Evolutionary conservation across 2,888 invertebrate genomes (phyloP), one percentile per base, ranked within the genome.

Genomic region (Melipona beecheii): DNA sequence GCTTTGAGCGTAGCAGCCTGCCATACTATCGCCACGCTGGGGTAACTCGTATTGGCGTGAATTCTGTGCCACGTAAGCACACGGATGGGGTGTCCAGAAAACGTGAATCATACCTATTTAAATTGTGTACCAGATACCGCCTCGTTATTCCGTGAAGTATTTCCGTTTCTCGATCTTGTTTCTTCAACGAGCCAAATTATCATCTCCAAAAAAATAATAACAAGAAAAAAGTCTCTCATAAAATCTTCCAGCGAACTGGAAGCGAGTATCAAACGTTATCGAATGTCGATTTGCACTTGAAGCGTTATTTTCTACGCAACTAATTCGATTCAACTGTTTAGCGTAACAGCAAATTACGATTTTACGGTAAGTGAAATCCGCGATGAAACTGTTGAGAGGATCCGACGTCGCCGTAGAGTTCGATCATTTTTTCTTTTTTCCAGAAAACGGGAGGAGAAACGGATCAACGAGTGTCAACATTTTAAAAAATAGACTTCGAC

Each of bases 11-110:
- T 88, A 86, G 86, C 90, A 89, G 91, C 84, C 85, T 90, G 91
- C 87, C 91, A 87, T 90, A 91, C 91, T 90, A 92, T 91, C 88
- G 86, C 87, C 80, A 76, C 86, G 87, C 80, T 84, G 81, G 91
- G 89, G 90, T 90, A 89, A 90, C 89, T 87, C 83, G 79, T 89
- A 88, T 91, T 91, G 87, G 91, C 90, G 90, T 90, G 90, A 90
- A 91, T 90, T 90, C 88, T 86, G 79, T 90, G 90, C 91, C 90
- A 91, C 90, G 91, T 92, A 92, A 92, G 91, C 91, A 87, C 90
- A 87, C 90, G 80, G 81, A 88, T 68, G 27, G 88, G 87, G 88
- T 89, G 89, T 43, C 84, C 71, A 74, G 66, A 74, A 86, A 88
- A 81, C 85, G 56, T 81, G 84, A 84, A 83, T 87, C 79, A 74